These are phyloP conservation scores for Drosophila watanabei DNA, from an alignment of 1,140 invertebrate genomes.

Conservation along the genomic window DNA sequence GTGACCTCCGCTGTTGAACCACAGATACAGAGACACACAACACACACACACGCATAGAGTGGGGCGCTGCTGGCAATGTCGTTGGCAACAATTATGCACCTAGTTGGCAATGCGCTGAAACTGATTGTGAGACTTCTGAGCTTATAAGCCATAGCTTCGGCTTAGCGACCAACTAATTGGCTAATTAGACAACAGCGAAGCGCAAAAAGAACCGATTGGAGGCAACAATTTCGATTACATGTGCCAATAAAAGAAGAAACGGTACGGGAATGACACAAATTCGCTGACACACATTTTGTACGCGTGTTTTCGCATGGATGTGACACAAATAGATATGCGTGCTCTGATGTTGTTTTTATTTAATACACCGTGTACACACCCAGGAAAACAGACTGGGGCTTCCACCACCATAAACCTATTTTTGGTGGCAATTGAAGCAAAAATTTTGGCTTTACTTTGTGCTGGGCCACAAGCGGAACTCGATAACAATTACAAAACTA, in stretches of 20 bases:
- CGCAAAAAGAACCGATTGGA: slow-evolving; percentile 33
- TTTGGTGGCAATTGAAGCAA: slow-evolving; percentile 69
- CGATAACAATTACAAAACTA: slow-evolving; percentile 76
- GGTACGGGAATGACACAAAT: slow-evolving; percentile 24
- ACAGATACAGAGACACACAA: background rate
- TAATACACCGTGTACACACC: slow-evolving; percentile 32
- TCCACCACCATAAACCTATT: slow-evolving; percentile 63
- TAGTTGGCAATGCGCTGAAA: slow-evolving; percentile 47
- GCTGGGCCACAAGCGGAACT: slow-evolving; percentile 48
- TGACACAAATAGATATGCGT: slow-evolving; percentile 46
- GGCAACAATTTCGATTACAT: slow-evolving; percentile 46
- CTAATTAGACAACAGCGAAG: slow-evolving; percentile 55
- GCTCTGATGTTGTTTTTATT: slow-evolving; percentile 8
- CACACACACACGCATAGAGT: slow-evolving; percentile 1
- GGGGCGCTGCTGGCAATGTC: slow-evolving; percentile 40
- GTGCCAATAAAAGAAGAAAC: slow-evolving; percentile 24
- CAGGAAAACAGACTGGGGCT: slow-evolving; percentile 34
- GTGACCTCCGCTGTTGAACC: slow-evolving; percentile 5
- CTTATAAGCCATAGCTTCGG: slow-evolving; percentile 40
- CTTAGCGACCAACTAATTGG: slow-evolving; percentile 58
- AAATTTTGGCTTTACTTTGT: slow-evolving; percentile 29
- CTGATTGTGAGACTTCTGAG: slow-evolving; percentile 20
- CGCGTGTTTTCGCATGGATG: slow-evolving; percentile 24
- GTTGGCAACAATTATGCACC: slow-evolving; percentile 60
- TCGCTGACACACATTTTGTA: slow-evolving; percentile 18